Evolutionary conservation across 2,113 vertebrate genomes (phyloP).

Genomic region (Atherinomorus stipes): DNA sequence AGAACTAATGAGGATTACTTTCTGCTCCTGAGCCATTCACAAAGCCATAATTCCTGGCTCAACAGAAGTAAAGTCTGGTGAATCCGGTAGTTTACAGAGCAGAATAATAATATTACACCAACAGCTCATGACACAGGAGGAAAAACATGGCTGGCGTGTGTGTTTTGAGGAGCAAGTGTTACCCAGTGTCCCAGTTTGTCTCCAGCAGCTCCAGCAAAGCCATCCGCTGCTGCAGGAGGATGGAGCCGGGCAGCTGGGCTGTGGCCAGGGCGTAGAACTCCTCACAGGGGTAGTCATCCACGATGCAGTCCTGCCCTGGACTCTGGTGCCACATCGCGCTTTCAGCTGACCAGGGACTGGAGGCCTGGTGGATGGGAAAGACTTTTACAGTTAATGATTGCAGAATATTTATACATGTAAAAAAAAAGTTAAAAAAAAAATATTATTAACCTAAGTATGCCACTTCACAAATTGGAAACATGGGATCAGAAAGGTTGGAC

Average conservation of each 20-base stretch:
- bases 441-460: no score
- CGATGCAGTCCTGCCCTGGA: conserved; percentile 56
- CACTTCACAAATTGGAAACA: no score
- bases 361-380: conserved; percentile 59
- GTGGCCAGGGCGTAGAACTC: conserved; percentile 80
- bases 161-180: conserved; percentile 34
- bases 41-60: conserved; percentile 7
- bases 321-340: conserved; percentile 56
- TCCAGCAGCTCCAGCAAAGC: conserved; percentile 78
- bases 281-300: conserved; percentile 82
- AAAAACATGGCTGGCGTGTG: not conserved
- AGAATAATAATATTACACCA: conserved; percentile 1
- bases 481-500: no score
- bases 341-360: conserved; percentile 79
- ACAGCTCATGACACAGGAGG: conserved; percentile 7
- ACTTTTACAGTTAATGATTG: not conserved
- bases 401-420: not conserved
- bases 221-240: conserved; percentile 76
- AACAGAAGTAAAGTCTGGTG: not conserved
- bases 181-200: conserved; percentile 85
- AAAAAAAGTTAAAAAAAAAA: no score
- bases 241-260: conserved; percentile 60
- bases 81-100: conserved; percentile 3
- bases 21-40: conserved; percentile 25
- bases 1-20: conserved; percentile 17